A percentile compares a stretch with the other conserved stretches of the same genome.
Evolutionary conservation across 2,888 invertebrate species (phyloP).

Genomic region (Reticulitermes lucifugus): DNA sequence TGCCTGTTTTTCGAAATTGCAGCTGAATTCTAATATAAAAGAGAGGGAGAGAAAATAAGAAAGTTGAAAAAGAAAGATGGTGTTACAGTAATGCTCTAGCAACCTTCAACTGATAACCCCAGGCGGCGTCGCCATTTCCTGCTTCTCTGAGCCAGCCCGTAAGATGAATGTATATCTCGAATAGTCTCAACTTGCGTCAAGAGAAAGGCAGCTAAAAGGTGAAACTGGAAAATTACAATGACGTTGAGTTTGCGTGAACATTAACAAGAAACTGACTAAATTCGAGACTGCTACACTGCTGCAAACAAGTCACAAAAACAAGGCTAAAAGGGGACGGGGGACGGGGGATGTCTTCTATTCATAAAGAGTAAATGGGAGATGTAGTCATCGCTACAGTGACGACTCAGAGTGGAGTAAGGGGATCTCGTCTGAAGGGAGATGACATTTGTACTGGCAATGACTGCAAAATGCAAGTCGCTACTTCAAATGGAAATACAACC

Average conservation of each 20-base stretch:
- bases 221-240: neutral
- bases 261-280: neutral
- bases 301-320: neutral
- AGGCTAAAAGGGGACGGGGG: neutral
- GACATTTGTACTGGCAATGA: too few species aligned
- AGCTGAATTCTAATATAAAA: constrained; percentile 8
- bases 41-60: neutral
- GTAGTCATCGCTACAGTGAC: neutral
- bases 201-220: neutral
- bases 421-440: too few species aligned
- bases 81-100: neutral
- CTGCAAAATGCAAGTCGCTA: too few species aligned
- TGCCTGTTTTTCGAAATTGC: neutral
- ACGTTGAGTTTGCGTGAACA: neutral
- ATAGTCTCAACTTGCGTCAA: neutral
- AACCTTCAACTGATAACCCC: neutral
- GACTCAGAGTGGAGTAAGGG: too few species aligned
- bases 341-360: neutral
- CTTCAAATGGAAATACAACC: too few species aligned
- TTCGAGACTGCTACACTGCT: neutral
- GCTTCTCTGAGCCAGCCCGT: neutral
- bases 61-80: neutral
- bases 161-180: neutral
- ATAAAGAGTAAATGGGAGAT: neutral
- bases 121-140: neutral